phyloP scores from a whole-genome alignment of 1,140 invertebrate species.

The Aphelenchoides fujianensis region DNA sequence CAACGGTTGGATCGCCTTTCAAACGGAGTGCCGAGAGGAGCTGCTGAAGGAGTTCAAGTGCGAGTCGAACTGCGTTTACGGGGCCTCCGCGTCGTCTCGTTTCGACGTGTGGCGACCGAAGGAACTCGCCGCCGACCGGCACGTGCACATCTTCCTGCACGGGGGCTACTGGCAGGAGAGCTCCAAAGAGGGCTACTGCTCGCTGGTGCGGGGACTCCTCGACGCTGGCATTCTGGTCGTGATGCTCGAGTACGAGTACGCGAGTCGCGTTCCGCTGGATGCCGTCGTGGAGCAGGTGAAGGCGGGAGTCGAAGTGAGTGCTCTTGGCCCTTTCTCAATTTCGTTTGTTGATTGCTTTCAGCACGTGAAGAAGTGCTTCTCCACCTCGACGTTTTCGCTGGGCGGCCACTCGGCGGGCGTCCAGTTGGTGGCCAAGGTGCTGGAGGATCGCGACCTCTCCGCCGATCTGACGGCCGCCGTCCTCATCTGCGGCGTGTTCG shows the following conservation, averaged over 20 bases:
- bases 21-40: not conserved
- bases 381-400: too few species aligned
- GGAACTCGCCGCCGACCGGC: not conserved
- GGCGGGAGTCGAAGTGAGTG: not conserved
- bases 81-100: not conserved
- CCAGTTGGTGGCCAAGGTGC: not conserved
- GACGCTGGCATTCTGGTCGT: not conserved
- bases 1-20: not conserved
- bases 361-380: not conserved
- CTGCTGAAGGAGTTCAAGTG: not conserved
- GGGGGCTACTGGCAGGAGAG: not conserved
- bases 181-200: not conserved
- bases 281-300: not conserved
- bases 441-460: not conserved
- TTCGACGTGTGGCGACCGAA: not conserved
- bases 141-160: not conserved
- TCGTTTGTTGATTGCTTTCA: not conserved
- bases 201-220: not conserved
- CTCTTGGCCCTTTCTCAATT: too few species aligned
- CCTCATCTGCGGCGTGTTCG: not conserved
- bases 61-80: too few species aligned
- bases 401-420: not conserved
- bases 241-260: not conserved
- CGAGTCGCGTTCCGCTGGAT: not conserved
- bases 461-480: not conserved